Percentiles rank a stretch among this genome's conserved stretches.
Evolutionary conservation across 2,888 invertebrate species (phyloP).

Genomic region (Drosophila eohydei): DNA sequence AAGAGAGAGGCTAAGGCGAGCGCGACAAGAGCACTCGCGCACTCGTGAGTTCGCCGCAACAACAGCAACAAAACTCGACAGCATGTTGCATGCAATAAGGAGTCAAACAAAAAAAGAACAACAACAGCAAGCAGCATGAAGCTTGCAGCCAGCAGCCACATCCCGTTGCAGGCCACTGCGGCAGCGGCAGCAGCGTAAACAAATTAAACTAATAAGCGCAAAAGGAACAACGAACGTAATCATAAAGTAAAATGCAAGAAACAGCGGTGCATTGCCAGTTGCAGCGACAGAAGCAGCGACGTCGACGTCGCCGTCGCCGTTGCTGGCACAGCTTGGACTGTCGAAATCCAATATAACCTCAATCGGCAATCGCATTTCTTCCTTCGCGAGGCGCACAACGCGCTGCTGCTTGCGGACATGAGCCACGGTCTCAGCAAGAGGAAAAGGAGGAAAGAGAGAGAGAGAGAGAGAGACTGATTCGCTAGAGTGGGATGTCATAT

Average conservation of each 20-base stretch:
- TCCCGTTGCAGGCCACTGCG: conserved; percentile 41
- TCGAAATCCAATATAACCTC: conserved; percentile 83
- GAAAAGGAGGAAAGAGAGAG: conserved; percentile 1
- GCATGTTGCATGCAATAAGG: conserved; percentile 76
- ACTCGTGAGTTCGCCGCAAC: conserved; percentile 62
- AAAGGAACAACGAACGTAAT: conserved; percentile 68
- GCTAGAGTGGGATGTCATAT: conserved; percentile 19
- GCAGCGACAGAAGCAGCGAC: conserved; percentile 35
- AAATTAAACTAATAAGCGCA: conserved; percentile 78
- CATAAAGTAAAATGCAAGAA: conserved; percentile 66
- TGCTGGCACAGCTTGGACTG: conserved; percentile 72
- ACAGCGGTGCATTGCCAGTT: conserved; percentile 15
- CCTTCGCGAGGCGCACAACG: conserved; percentile 77
- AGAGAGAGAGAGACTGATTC: conserved; percentile 11
- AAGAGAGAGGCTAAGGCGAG: conserved; percentile 38
- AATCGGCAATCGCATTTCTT: conserved; percentile 81
- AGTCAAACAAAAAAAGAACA: conserved; percentile 9
- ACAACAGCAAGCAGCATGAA: conserved; percentile 30
- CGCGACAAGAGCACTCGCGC: conserved; percentile 33
- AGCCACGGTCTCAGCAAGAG: conserved; percentile 31
- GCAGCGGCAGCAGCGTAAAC: conserved; percentile 58
- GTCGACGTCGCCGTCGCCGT: conserved; percentile 35
- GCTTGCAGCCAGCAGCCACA: conserved; percentile 32
- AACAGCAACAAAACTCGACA: conserved; percentile 55
- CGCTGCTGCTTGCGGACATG: conserved; percentile 56